A percentile compares a stretch with the other conserved stretches of the same genome.
Evolutionary conservation across 2,113 vertebrate species (phyloP).

Genomic region (Cebidichthys violaceus): DNA sequence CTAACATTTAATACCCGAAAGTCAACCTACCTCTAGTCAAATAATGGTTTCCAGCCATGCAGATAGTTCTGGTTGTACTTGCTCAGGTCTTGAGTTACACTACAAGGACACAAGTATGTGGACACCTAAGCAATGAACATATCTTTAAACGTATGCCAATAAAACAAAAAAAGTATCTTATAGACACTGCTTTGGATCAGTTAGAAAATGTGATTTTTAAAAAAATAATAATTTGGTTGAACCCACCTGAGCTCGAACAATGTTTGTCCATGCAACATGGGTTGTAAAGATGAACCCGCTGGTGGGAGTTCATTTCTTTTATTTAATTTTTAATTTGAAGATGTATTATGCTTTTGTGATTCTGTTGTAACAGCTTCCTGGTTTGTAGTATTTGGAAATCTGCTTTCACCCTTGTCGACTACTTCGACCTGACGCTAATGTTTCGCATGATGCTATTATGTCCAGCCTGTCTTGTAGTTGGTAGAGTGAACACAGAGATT

Average conservation of each 20-base stretch:
- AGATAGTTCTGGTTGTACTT: not conserved
- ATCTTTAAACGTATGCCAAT: not conserved
- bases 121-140: not conserved
- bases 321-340: slow-evolving; percentile 12
- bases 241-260: not conserved
- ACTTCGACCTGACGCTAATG: slow-evolving; percentile 30
- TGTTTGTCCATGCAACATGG: not conserved
- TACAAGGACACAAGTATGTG: not conserved
- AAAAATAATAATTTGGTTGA: not conserved
- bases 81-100: not conserved
- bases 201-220: not conserved
- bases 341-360: slow-evolving; percentile 37
- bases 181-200: not conserved
- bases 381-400: slow-evolving; percentile 45
- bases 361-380: slow-evolving; percentile 12
- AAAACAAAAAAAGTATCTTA: not conserved
- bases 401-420: slow-evolving; percentile 10
- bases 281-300: slow-evolving; percentile 16
- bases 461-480: slow-evolving; percentile 29
- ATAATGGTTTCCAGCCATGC: not conserved
- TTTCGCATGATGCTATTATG: slow-evolving; percentile 45
- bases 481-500: slow-evolving; percentile 24
- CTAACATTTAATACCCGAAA: not conserved
- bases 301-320: slow-evolving; percentile 32
- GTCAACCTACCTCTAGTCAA: not conserved